Evolutionary conservation across 1,140 invertebrate species (phyloP), one percentile per base, ranked within the genome.

Genomic region (Drosophila virilis): DNA sequence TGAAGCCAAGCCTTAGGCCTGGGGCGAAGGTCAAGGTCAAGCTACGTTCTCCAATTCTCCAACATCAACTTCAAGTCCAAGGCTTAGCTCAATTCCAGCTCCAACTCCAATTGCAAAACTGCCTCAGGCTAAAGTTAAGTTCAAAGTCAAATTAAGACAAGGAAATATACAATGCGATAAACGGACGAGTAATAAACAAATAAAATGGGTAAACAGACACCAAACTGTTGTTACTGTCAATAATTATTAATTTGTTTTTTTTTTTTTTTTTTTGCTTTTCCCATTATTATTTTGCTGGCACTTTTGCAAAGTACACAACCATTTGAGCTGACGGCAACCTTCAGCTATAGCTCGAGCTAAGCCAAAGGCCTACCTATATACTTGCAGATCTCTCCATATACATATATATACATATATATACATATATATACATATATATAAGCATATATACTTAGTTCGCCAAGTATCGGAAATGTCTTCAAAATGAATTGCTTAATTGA

Each of bases 141-240:
- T 84, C 80, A 83, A 84, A 74, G 80, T 64, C 80, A 57, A 76
- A 8, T 46, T 33, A 13, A 46, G 33, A 42, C 51, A 57, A 64
- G 46, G 54, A 61, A 77, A 60, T 48, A 35, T 74, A 78, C 48
- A 74, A 67, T 37, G 35, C 33, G 52, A 40, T 28, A 28, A 66
- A 59, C 68, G 78, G 80, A 80, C 68, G 35, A 55, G 50, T 48
- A 38, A 64, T 80, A 65, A 57, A 50, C 57, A 62, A 67, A 76
- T 43, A 64, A 32, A 76, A 61, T 50, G 13, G 38, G 28, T 73
- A 65, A 48, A 51, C n/a, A 35, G 42, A 52, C 52, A 61, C 6
- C 38, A 8, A 38, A 46, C 32, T 35, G 35, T 58, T 67, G 54
- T 67, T 15, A 9, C 22, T 58, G 52, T 58, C 64, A 48, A 50